Evolutionary conservation across 2,113 vertebrate species (phyloP).

Genomic region (Mustela nigripes): DNA sequence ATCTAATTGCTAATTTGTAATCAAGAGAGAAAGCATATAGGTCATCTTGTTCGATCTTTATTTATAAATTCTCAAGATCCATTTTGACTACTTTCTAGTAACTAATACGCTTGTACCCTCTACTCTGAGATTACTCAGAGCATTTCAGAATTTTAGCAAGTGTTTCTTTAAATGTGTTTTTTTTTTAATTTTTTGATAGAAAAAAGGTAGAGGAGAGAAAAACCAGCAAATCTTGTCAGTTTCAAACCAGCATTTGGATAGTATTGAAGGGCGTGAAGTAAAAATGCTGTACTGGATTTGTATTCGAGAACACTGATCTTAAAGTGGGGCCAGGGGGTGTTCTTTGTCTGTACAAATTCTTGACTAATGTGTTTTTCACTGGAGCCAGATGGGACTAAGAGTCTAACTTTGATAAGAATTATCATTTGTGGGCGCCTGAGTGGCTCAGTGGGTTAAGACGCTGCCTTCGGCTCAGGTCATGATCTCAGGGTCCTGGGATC

Average conservation of each 20-base stretch:
- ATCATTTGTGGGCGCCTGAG: not conserved
- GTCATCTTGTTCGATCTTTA: not conserved
- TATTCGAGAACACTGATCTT: not conserved
- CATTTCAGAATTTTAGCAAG: not conserved
- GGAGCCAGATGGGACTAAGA: not conserved
- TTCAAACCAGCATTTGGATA: not conserved
- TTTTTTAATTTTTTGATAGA: conserved; percentile 17
- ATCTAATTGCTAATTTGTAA: not conserved
- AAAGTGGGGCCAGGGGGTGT: not conserved
- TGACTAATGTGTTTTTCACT: not conserved
- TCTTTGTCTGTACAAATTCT: not conserved
- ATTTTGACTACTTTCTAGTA: not conserved
- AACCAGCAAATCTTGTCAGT: not conserved
- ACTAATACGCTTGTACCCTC: not conserved
- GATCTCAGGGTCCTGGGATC: too few relatives aligned
- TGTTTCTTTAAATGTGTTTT: conserved; percentile 12
- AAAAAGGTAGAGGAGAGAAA: not conserved
- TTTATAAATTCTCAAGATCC: not conserved
- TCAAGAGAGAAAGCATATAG: not conserved
- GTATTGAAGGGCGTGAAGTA: not conserved
- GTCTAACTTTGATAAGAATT: not conserved
- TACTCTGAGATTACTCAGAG: not conserved
- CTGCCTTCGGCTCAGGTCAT: too few relatives aligned
- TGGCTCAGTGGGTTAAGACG: too few relatives aligned
- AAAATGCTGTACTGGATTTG: not conserved